phyloP scores from a whole-genome alignment of 2,113 vertebrate genomes.

The Pelvicachromis taeniatus region DNA sequence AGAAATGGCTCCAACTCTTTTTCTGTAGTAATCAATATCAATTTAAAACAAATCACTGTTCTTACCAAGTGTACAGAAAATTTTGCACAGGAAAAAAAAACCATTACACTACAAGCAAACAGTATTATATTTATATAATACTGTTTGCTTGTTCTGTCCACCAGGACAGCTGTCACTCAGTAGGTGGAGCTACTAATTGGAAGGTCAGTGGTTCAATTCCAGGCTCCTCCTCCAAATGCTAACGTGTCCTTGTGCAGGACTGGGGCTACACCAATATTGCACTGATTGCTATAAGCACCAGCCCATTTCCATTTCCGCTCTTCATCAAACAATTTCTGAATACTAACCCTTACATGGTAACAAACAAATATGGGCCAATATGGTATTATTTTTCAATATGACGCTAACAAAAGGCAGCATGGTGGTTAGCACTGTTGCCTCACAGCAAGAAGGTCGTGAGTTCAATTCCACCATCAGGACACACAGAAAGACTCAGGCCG shows the following conservation, averaged over 20 bases:
- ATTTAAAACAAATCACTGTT: rapidly evolving
- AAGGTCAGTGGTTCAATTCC: neutral
- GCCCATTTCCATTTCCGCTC: neutral
- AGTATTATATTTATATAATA: neutral
- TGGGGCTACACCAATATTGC: neutral
- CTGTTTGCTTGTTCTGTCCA: rapidly evolving
- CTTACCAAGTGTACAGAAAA: neutral
- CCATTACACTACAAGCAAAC: neutral
- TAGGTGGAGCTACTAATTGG: neutral
- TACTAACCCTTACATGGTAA: neutral
- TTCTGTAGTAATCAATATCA: neutral
- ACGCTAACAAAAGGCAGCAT: too few relatives aligned
- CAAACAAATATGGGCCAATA: neutral
- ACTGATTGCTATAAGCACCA: neutral
- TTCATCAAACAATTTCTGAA: neutral
- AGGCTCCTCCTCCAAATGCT: neutral
- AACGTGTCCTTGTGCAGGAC: neutral
- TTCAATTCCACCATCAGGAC: too few relatives aligned
- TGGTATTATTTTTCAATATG: neutral
- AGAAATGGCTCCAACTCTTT: neutral
- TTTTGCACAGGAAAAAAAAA: neutral
- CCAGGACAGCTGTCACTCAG: neutral
- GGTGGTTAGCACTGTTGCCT: too few relatives aligned
- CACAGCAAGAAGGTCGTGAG: too few relatives aligned
- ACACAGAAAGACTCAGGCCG: too few relatives aligned